Evolutionary conservation across 2,797 vertebrate species (phyloP), one percentile per base, ranked within the genome.

Genomic region (Notoglanidium macrostoma): DNA sequence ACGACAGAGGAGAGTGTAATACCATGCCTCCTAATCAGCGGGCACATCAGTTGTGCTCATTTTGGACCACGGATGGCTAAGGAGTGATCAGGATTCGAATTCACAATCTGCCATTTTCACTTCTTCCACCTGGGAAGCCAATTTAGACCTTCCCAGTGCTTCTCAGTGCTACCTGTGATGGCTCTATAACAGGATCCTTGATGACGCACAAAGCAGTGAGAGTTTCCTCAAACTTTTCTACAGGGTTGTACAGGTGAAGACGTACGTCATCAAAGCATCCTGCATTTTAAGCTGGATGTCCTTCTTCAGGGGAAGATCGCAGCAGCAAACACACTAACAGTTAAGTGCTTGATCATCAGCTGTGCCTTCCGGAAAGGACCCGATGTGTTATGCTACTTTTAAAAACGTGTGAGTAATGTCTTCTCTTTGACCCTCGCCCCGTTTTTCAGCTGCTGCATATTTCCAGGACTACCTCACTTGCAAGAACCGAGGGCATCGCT

Each of bases 391-490:
- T 85, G 40, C 29, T 32, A 17, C 44, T 51, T 76, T 59, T 5
- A 59, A 59, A 29, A 29, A 29, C 4, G 51, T 44, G 54, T 55
- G 76, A 76, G 51, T 85, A 55, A 83, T 54, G 51, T 68, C 44
- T 82, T 88, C 84, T 82, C 61, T 65, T 73, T 35, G 77, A 87
- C 76, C 54, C 65, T 68, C 29, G 26, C 23, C 23, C 78, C 57
- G 35, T 40, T 76, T 87, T 79, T 86, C 89, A 92, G 90, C 90
- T 89, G 88, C 85, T 85, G 82, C 88, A 89, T 89, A 83, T 87
- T 81, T 89, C 86, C 67, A 88, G 81, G 82, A 84, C 87, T 90
- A 91, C 85, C 89, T 91, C 89, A 90, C 85, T 85, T 46, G 77
- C 90, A 74, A 32, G 85, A 76, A 84, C 81, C 73, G 84, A 85